A percentile compares a stretch with the other conserved stretches of the same genome.
Conservation (phyloP, 2,888 invertebrate genomes). For the Thysanoteuthis rhombus region DNA sequence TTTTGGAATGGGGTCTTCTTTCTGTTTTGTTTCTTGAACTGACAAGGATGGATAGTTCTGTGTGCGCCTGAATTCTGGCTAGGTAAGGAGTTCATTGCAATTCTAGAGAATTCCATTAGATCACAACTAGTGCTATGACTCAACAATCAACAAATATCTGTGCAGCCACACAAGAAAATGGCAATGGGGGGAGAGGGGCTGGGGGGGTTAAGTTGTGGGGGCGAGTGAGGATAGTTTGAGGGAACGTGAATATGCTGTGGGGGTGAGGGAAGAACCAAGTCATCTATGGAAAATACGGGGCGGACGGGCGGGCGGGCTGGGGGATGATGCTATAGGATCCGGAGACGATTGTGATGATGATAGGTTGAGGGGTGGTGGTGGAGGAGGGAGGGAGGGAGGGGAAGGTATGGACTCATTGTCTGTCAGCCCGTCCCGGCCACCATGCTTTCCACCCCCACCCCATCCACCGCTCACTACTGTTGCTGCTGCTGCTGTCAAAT, state of each 20-base stretch:
- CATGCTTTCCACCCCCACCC: too few species aligned
- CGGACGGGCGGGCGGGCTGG: too few species aligned
- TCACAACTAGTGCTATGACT: slow-evolving; percentile 12
- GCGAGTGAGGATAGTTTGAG: neutral
- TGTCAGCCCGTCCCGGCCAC: neutral
- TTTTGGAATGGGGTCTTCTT: neutral
- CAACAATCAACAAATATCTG: slow-evolving; percentile 12
- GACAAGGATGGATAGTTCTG: neutral
- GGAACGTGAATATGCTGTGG: neutral
- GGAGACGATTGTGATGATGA: neutral
- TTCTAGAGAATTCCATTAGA: neutral
- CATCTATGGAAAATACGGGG: slow-evolving; percentile 12
- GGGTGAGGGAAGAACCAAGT: neutral
- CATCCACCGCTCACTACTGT: too few species aligned
- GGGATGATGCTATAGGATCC: neutral
- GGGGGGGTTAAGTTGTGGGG: neutral
- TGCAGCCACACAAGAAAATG: slow-evolving; percentile 12
- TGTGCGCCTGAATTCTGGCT: neutral
- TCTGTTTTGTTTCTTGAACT: neutral
- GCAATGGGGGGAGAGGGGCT: neutral
- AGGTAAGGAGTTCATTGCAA: slow-evolving; percentile 12
- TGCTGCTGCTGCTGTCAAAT: neutral
- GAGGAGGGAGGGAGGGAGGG: neutral
- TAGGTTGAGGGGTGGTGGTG: neutral
- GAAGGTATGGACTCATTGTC: neutral